Percentiles rank a stretch among this genome's conserved stretches.
phyloP scores from a whole-genome alignment of 2,888 invertebrate species.

The Melipona bicolor region DNA sequence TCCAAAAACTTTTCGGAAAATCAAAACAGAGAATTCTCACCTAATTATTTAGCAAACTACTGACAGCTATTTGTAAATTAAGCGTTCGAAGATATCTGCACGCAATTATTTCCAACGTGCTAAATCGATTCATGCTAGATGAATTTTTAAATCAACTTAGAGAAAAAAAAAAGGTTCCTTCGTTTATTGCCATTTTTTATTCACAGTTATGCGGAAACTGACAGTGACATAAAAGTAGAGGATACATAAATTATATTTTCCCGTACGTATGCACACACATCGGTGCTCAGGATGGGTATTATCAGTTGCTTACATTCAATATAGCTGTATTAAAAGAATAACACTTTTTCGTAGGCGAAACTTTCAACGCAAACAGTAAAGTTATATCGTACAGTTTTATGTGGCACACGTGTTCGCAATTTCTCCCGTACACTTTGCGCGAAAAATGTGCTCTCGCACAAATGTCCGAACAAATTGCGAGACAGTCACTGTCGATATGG shows the following conservation, averaged over 20 bases:
- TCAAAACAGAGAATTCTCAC: too few relatives aligned
- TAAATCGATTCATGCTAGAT: too few relatives aligned
- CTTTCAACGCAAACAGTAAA: not conserved
- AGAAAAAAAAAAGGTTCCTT: too few relatives aligned
- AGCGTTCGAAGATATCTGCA: too few relatives aligned
- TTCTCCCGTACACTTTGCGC: not conserved
- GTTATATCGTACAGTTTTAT: not conserved
- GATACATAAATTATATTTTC: slow-evolving; percentile 6
- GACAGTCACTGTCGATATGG: not conserved
- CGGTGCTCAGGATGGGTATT: not conserved
- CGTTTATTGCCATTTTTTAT: too few relatives aligned
- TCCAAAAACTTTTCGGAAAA: too few relatives aligned
- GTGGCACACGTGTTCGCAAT: not conserved
- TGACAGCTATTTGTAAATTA: too few relatives aligned
- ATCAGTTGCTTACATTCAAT: slow-evolving; percentile 15
- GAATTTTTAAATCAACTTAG: too few relatives aligned
- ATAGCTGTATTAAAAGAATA: not conserved
- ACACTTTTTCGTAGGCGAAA: not conserved
- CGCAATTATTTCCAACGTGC: too few relatives aligned
- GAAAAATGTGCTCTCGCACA: not conserved
- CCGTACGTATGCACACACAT: not conserved
- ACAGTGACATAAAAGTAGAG: not conserved
- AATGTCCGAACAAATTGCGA: not conserved
- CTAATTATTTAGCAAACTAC: too few relatives aligned
- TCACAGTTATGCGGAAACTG: too few relatives aligned